These are phyloP conservation scores for Fragum fragum DNA, from an alignment of 2,888 invertebrate genomes.

Conservation along the genomic window DNA sequence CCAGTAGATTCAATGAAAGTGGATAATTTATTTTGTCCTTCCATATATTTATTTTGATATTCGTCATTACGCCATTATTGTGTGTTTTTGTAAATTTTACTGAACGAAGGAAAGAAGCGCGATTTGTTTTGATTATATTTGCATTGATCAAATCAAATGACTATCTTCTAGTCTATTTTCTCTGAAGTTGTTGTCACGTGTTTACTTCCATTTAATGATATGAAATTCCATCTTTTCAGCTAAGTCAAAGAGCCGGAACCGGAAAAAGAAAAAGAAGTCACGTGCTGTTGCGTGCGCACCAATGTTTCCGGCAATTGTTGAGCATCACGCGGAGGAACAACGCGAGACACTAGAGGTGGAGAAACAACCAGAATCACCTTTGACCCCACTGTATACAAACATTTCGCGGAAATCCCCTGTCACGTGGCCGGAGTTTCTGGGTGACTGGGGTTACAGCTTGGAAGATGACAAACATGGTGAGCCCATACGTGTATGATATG, in stretches of 20 bases:
- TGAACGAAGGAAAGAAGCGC: no score
- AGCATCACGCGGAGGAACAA: conserved; percentile 69
- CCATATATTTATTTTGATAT: no score
- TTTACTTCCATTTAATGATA: no score
- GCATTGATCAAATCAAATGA: no score
- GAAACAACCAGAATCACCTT: conserved; percentile 74
- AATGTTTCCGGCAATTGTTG: conserved; percentile 72
- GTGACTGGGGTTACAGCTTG: conserved; percentile 61
- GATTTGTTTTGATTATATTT: no score
- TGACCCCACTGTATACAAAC: conserved; percentile 78
- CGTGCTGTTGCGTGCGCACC: conserved; percentile 72
- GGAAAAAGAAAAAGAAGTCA: conserved; percentile 57
- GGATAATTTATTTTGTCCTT: no score
- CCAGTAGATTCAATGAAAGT: no score
- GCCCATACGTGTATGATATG: no score
- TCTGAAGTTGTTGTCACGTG: no score
- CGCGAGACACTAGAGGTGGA: conserved; percentile 61
- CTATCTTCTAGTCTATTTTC: no score
- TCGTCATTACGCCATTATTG: no score
- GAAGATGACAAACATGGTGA: conserved; percentile 51
- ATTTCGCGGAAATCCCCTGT: conserved; percentile 71
- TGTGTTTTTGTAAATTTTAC: no score
- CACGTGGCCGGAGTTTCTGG: conserved; percentile 75
- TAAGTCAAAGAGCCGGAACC: conserved; percentile 56
- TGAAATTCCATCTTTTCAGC: conserved; percentile 52